phyloP scores from a whole-genome alignment of 2,113 vertebrate genomes.

The Hiodon alosoides region DNA sequence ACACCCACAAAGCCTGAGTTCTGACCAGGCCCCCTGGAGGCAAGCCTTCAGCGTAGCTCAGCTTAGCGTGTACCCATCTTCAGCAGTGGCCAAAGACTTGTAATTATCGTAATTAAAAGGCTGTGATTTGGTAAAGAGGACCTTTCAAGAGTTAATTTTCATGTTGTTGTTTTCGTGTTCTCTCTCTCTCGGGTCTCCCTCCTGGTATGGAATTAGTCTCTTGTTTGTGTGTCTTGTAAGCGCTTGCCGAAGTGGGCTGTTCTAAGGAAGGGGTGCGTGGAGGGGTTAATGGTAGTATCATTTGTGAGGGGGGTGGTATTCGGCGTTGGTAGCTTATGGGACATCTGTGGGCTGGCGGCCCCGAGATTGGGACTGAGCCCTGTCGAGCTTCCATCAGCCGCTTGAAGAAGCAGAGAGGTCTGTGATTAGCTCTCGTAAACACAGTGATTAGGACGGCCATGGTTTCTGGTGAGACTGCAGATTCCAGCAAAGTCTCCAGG shows the following conservation, averaged over 20 bases:
- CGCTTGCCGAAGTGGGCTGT: slow-evolving; percentile 10
- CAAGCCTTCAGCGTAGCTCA: slow-evolving; percentile 7
- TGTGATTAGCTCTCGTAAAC: slow-evolving; percentile 52
- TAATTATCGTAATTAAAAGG: slow-evolving; percentile 52
- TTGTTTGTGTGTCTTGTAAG: slow-evolving; percentile 20
- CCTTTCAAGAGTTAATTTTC: slow-evolving; percentile 28
- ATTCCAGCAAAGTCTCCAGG: slow-evolving; percentile 33
- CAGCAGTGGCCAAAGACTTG: slow-evolving; percentile 38
- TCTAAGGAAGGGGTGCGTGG: neutral
- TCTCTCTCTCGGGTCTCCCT: neutral
- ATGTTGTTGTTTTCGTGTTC: slow-evolving; percentile 21
- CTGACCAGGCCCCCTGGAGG: no score
- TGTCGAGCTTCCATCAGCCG: slow-evolving; percentile 32
- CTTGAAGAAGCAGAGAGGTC: slow-evolving; percentile 28
- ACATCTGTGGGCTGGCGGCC: neutral
- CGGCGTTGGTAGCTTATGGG: neutral
- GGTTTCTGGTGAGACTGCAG: slow-evolving; percentile 30
- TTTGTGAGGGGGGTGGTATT: neutral
- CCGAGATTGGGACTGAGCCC: neutral
- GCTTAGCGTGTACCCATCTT: slow-evolving; percentile 48
- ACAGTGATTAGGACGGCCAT: slow-evolving; percentile 44
- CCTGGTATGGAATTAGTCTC: neutral
- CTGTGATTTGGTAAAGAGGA: slow-evolving; percentile 46
- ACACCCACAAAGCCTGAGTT: slow-evolving; percentile 4
- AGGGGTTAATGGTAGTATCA: neutral